A percentile compares a stretch with the other conserved stretches of the same genome.
Conservation (phyloP, 2,113 vertebrate genomes). For the Furnarius figulus region DNA sequence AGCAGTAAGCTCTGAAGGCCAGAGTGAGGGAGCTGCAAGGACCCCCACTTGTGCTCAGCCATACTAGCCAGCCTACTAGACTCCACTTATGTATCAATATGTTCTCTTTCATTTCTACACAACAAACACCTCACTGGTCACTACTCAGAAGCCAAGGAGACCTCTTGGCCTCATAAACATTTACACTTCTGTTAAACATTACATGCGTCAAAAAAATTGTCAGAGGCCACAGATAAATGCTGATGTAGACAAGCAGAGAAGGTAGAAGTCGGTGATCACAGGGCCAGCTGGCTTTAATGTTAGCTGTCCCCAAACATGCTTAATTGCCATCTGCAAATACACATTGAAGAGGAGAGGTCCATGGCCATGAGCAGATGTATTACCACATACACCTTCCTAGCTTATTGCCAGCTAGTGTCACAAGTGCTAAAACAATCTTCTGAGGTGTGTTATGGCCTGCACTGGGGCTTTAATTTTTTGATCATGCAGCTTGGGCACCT, state of each 20-base stretch:
- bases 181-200: background rate
- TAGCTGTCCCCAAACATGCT: background rate
- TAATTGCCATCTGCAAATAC: background rate
- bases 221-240: background rate
- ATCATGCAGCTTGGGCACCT: background rate
- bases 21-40: background rate
- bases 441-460: background rate
- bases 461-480: background rate
- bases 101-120: background rate
- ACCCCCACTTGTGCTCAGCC: background rate
- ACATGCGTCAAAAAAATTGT: background rate
- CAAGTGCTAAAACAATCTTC: background rate
- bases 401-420: background rate
- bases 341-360: background rate
- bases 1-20: background rate
- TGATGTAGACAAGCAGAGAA: background rate
- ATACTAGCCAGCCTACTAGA: background rate
- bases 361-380: background rate
- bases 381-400: background rate
- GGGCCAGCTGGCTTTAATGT: background rate
- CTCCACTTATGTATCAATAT: background rate
- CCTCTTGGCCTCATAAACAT: background rate
- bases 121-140: background rate
- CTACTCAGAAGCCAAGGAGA: background rate
- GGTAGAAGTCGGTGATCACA: background rate